phyloP scores from a whole-genome alignment of 2,797 vertebrate genomes.

The Coregonus suidteri region DNA sequence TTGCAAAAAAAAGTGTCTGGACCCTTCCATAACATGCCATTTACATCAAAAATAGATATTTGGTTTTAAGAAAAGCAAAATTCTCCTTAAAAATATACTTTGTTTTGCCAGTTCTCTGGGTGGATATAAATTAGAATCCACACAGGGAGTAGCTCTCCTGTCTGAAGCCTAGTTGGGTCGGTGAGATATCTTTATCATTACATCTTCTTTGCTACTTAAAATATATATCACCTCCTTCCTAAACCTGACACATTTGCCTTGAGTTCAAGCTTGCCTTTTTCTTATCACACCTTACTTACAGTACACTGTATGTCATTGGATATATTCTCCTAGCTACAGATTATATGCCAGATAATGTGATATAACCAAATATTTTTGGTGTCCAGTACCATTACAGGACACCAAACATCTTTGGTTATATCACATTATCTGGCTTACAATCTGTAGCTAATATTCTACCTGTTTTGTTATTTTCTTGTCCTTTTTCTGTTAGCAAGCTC shows the following conservation, averaged over 20 bases:
- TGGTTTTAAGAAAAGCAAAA: no score
- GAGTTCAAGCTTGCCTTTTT: conserved; percentile 12
- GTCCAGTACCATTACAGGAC: no score
- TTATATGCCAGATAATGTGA: no score
- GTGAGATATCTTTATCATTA: not conserved
- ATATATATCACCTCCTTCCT: not conserved
- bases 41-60: no score
- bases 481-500: not conserved
- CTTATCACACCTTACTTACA: not conserved
- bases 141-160: not conserved
- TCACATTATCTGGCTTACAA: no score
- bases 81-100: no score
- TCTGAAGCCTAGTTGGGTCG: not conserved
- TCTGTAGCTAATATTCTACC: not conserved
- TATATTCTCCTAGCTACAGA: not conserved
- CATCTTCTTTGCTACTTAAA: not conserved
- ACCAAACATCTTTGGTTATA: no score
- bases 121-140: not conserved
- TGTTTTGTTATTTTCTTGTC: not conserved
- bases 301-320: not conserved
- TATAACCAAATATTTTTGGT: no score
- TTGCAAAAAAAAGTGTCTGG: no score
- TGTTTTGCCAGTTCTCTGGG: not conserved
- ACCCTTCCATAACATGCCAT: no score
- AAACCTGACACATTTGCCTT: not conserved